Evolutionary conservation across 2,888 invertebrate species (phyloP).

Genomic region (Andricus quercusramuli): DNA sequence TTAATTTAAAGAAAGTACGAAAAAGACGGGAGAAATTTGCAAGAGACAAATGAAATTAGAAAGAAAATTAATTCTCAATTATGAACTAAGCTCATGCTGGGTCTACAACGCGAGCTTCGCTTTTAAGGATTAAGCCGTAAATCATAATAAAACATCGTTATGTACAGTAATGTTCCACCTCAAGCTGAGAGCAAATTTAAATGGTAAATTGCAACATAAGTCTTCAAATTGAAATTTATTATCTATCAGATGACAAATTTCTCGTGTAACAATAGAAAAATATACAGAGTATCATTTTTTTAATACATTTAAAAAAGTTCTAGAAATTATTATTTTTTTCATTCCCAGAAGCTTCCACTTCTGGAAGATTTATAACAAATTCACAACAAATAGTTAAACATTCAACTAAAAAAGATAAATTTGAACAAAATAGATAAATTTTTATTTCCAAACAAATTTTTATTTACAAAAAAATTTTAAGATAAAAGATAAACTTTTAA

Average conservation of each 20-base stretch:
- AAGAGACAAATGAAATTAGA: not conserved
- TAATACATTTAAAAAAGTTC: too few relatives aligned
- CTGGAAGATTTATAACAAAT: too few relatives aligned
- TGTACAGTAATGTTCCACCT: not conserved
- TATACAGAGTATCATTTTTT: too few relatives aligned
- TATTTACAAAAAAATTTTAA: too few relatives aligned
- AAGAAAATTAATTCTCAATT: slow-evolving; percentile 19
- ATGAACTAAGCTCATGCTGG: not conserved
- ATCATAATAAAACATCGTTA: slow-evolving; percentile 3
- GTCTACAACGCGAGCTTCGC: not conserved
- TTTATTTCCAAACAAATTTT: too few relatives aligned
- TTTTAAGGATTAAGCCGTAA: slow-evolving; percentile 21
- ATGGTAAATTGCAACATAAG: not conserved
- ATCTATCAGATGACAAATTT: not conserved
- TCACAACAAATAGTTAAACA: too few relatives aligned
- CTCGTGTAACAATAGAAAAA: not conserved
- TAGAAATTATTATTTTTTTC: too few relatives aligned
- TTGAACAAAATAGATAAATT: too few relatives aligned
- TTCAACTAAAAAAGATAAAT: too few relatives aligned
- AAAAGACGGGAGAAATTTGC: not conserved
- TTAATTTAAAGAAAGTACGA: not conserved
- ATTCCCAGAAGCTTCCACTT: too few relatives aligned
- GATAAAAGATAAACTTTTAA: too few relatives aligned
- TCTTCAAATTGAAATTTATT: not conserved
- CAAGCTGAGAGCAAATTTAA: not conserved